Conservation (phyloP, 30 jellyfish, hydroid and myxozoan genomes). For the Hydractinia echinata region DNA sequence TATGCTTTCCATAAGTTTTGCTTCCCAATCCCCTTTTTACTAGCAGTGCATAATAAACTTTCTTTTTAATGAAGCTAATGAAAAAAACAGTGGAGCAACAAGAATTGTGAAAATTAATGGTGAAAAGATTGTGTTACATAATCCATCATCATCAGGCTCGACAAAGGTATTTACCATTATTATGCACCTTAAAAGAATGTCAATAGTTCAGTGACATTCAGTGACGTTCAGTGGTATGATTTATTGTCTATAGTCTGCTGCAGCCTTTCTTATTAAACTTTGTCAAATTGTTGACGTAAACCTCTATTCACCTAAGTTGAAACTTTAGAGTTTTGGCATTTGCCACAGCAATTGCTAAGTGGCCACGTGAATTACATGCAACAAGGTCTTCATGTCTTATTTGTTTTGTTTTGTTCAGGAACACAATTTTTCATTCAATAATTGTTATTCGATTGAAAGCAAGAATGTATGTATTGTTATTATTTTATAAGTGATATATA, state of each 20-base stretch:
- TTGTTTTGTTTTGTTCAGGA: constrained; percentile 26
- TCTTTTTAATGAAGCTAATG: constrained; percentile 28
- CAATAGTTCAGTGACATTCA: background rate
- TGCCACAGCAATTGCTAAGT: too few relatives aligned
- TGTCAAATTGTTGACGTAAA: too few relatives aligned
- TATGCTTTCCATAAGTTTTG: too few relatives aligned
- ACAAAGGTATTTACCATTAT: constrained; percentile 12
- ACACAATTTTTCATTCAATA: constrained; percentile 59
- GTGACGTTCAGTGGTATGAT: too few relatives aligned
- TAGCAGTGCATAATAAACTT: too few relatives aligned
- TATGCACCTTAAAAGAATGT: background rate
- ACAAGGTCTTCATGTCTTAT: too few relatives aligned
- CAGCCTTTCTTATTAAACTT: too few relatives aligned
- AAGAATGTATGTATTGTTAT: constrained; percentile 36
- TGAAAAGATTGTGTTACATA: constrained; percentile 68
- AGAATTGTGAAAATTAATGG: constrained; percentile 83
- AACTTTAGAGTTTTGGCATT: too few relatives aligned
- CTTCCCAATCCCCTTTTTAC: too few relatives aligned
- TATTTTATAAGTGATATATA: background rate
- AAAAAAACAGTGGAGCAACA: constrained; percentile 83
- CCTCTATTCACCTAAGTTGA: too few relatives aligned
- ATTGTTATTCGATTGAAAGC: constrained; percentile 70
- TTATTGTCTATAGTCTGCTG: too few relatives aligned
- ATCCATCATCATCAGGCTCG: constrained; percentile 63
- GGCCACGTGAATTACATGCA: too few relatives aligned